Evolutionary conservation across 2,888 invertebrate species (phyloP), one percentile per base, ranked within the genome.

Genomic region (Tolmerus cingulatus): DNA sequence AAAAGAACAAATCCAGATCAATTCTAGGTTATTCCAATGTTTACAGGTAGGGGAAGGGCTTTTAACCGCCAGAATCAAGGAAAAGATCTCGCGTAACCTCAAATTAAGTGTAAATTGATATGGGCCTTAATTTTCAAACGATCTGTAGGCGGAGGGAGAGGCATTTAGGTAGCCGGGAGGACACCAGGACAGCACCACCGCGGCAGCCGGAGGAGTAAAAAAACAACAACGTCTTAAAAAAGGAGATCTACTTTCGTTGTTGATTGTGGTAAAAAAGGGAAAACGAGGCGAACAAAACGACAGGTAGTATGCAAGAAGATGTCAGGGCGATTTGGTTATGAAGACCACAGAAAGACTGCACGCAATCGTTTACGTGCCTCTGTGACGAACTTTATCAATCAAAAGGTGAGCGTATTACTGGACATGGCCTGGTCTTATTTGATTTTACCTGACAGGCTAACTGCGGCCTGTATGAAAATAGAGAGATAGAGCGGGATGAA

Each of bases 41-140:
- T 66, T 82, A 82, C 85, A 86, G 74, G 55, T 55, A 37, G 55
- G 55, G 77, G 40, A 78, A 77, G 23, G 34, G 30, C 43, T 43
- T 19, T 19, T 27, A 78, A 34, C 40, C 34, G 19, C 34, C 46
- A 87, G 43, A 74, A 87, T 79, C 51, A 82, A 74, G 74, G 79
- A 86, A 81, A 81, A 74, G 79, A 79, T 87, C 86, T 79, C 87
- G 51, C 57, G 81, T 82, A 87, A 82, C 87, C 87, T 82, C 81
- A 87, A 87, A 87, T 87, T 87, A 87, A 87, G 76, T 82, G 87
- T 87, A 87, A 87, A 76, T 51, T 82, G 87, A 87, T 87, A 87
- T 87, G 87, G 87, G 74, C 82, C 76, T 74, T 87, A 87, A 79
- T 79, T 86, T 86, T 23, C 27, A 7, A 51, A 51, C 51, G 51